Evolutionary conservation across 2,888 invertebrate genomes (phyloP).

Genomic region (Ischnus inquisitorius): DNA sequence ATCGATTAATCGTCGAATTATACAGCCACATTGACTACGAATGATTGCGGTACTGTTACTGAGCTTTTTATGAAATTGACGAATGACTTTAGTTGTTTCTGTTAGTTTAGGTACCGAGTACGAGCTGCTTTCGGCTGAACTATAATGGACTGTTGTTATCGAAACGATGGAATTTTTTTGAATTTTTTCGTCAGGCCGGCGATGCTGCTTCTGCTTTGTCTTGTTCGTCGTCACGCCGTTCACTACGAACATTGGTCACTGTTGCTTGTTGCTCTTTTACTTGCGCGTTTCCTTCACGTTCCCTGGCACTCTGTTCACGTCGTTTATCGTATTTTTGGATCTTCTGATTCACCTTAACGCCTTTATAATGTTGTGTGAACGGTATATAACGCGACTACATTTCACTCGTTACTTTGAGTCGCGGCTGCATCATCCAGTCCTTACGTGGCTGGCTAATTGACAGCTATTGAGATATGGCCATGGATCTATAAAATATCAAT

Average conservation of each 20-base stretch:
- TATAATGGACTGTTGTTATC: conserved; percentile 50
- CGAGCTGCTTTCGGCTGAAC: conserved; percentile 41
- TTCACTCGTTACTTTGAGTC: conserved; percentile 71
- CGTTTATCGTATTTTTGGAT: neutral
- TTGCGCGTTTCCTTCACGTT: conserved; percentile 59
- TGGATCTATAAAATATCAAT: conserved; percentile 81
- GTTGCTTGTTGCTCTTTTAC: conserved; percentile 53
- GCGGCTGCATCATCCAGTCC: conserved; percentile 78
- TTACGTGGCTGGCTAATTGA: conserved; percentile 71
- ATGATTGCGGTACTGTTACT: conserved; percentile 70
- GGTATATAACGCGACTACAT: conserved; percentile 57
- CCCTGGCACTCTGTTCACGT: conserved; percentile 59
- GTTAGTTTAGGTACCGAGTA: conserved; percentile 55
- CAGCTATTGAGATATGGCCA: conserved; percentile 79
- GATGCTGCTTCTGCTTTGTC: conserved; percentile 49
- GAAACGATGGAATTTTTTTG: conserved; percentile 40
- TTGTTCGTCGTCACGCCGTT: conserved; percentile 60
- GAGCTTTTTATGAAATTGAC: conserved; percentile 73
- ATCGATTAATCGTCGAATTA: conserved; percentile 78
- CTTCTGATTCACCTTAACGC: conserved; percentile 10
- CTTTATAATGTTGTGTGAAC: neutral
- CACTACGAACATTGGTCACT: conserved; percentile 71
- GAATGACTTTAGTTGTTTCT: conserved; percentile 67
- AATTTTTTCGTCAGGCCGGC: conserved; percentile 48
- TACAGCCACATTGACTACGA: conserved; percentile 76